Evolutionary conservation across 1,140 invertebrate species (phyloP).

Genomic region (Lasioglossum albipes): DNA sequence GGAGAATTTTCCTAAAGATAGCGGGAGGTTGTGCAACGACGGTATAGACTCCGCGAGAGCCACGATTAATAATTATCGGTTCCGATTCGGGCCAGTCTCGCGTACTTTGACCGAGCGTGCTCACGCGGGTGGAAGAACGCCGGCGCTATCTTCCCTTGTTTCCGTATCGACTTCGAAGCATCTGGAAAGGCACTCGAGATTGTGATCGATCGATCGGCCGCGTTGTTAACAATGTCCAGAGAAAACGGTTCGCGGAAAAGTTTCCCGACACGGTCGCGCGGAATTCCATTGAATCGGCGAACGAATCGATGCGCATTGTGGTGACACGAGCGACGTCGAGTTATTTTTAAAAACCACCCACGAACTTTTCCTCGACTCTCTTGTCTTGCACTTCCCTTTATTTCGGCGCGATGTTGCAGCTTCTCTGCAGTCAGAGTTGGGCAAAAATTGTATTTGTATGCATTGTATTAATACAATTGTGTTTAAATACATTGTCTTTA

Average conservation of each 20-base stretch:
- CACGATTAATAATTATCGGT: background rate
- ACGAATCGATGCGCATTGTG: conserved; percentile 25
- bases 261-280: conserved; percentile 1
- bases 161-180: background rate
- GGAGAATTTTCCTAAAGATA: too few relatives aligned
- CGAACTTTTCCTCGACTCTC: too few relatives aligned
- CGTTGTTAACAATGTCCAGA: background rate
- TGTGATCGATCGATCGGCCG: background rate
- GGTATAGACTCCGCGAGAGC: background rate
- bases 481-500: too few relatives aligned
- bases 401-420: background rate
- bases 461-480: too few relatives aligned
- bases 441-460: too few relatives aligned
- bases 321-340: too few relatives aligned
- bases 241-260: background rate
- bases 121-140: background rate
- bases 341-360: too few relatives aligned
- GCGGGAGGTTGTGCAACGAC: too few relatives aligned
- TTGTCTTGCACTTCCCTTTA: background rate
- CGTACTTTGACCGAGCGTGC: conserved; percentile 12
- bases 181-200: background rate
- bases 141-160: background rate
- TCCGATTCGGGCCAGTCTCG: background rate
- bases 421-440: too few relatives aligned
- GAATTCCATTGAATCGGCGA: conserved; percentile 28